Evolutionary conservation across 2,797 vertebrate species (phyloP).

Genomic region (Microchirus variegatus): DNA sequence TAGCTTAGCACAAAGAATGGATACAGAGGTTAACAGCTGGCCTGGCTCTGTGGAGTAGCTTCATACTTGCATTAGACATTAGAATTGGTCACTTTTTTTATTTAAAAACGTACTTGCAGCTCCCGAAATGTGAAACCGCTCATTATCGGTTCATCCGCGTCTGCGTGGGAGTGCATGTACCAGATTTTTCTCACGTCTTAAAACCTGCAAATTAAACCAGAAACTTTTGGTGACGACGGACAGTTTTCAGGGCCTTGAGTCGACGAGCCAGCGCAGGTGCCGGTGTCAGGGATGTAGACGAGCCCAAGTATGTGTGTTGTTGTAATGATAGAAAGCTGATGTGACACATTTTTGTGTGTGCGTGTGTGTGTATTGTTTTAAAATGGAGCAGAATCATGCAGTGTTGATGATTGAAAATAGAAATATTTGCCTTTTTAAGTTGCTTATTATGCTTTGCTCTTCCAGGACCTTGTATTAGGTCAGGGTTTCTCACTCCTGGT

Average conservation of each 20-base stretch:
- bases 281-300: slow-evolving; percentile 19
- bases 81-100: no score
- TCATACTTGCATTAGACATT: background rate
- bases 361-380: slow-evolving; percentile 30
- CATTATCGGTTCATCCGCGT: background rate
- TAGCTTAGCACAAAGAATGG: slow-evolving; percentile 4
- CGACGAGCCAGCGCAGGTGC: slow-evolving; percentile 10
- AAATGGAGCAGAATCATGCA: slow-evolving; percentile 10
- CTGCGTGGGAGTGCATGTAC: background rate
- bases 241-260: slow-evolving; percentile 22
- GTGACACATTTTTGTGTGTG: slow-evolving; percentile 31
- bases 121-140: background rate
- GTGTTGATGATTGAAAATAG: slow-evolving; percentile 3
- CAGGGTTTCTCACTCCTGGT: no score
- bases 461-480: slow-evolving; percentile 40
- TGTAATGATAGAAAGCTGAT: slow-evolving; percentile 27
- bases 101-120: background rate
- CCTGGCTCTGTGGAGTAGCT: background rate
- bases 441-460: slow-evolving; percentile 27
- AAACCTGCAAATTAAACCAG: background rate
- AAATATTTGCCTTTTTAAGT: slow-evolving; percentile 27
- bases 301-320: slow-evolving; percentile 31
- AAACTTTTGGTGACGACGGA: background rate
- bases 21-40: background rate
- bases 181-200: background rate